phyloP scores from a whole-genome alignment of 1,140 invertebrate species.

The Rhysida immarginata region DNA sequence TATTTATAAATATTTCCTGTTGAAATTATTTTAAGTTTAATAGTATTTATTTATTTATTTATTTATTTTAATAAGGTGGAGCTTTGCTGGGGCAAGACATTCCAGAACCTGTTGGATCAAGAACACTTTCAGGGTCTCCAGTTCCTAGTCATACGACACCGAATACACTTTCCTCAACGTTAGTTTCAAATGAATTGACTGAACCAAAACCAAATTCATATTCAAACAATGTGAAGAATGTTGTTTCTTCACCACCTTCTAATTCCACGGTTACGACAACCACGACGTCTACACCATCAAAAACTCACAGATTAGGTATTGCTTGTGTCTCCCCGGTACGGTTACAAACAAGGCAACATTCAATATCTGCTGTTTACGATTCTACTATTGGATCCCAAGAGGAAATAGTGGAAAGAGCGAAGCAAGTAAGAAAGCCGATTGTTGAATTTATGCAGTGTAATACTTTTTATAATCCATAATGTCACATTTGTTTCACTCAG shows the following conservation, averaged over 20 bases:
- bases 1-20: no score
- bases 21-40: no score
- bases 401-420: conserved; percentile 73
- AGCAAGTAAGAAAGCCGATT: conserved; percentile 47
- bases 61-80: no score
- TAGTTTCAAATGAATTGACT: no score
- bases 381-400: conserved; percentile 39
- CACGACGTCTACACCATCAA: background rate
- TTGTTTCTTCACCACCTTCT: no score
- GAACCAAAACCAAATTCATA: no score
- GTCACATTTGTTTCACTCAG: no score
- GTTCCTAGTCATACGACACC: background rate
- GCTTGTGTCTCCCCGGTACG: background rate
- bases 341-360: conserved; percentile 19
- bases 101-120: no score
- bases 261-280: background rate
- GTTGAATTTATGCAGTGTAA: background rate
- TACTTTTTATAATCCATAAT: background rate
- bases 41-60: no score
- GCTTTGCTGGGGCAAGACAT: no score
- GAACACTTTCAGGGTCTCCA: background rate
- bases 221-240: no score
- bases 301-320: background rate
- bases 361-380: conserved; percentile 37
- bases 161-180: background rate